Base-by-base conservation (phyloP, 2,888 invertebrate species). In the Pristionchus fissidentatus region DNA sequence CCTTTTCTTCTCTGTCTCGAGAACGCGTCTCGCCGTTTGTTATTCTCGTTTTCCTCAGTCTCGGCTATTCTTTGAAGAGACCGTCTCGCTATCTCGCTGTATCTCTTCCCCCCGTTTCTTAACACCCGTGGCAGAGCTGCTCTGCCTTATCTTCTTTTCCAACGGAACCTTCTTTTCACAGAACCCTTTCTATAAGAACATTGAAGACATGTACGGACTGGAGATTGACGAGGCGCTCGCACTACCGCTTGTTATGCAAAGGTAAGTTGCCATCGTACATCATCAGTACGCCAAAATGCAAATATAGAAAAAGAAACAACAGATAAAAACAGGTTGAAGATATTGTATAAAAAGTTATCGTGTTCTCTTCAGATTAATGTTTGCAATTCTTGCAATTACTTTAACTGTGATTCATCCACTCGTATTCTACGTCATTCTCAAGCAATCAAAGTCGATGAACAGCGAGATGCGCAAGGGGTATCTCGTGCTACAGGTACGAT, bases 201-300 rank as follows among this genome's bases (percentile, higher is more conserved):
- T n/a, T n/a, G n/a, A n/a, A 70, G 70, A 70, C n/a, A 70, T 70
- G 70, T 43, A 41, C 43, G 70, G 70, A 10, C 8, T 70, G 41
- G 43, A 70, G 43, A 15, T 38, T 7, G 70, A 70, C 15, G 70
- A 70, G 13, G 1, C 29, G 5, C 43, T 41, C n/a, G n/a, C 1
- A 7, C 10, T 26, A 26, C 70, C 70, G 19, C 43, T 70, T n/a
- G n/a, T 70, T 3, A 70, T 70, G 41, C 41, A 70, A 32, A 41
- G 70, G 70, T 15, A 1, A 41, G 41, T 26, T 70, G 38, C 19
- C 15, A n/a, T n/a, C n/a, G n/a, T n/a, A n/a, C n/a, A n/a, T n/a
- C n/a, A n/a, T n/a, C n/a, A n/a, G n/a, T n/a, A n/a, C n/a, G n/a
- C n/a, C n/a, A n/a, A n/a, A n/a, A n/a, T n/a, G n/a, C n/a, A n/a